phyloP scores from a whole-genome alignment of 1,140 invertebrate species.

The Papilio aristodemus region DNA sequence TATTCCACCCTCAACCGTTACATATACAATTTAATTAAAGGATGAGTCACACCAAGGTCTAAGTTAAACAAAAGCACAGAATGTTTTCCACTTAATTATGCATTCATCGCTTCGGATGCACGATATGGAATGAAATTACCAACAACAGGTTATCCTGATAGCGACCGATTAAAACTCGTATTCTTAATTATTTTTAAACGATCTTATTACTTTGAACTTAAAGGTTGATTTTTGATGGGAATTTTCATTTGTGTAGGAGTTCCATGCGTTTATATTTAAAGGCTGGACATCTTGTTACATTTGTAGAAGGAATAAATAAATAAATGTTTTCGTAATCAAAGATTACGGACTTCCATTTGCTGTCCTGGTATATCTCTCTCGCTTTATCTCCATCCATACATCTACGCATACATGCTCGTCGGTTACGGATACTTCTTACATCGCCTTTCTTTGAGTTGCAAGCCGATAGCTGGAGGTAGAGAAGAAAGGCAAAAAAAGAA shows the following conservation, averaged over 20 bases:
- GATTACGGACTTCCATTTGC: too few relatives aligned
- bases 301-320: too few relatives aligned
- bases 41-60: slow-evolving; percentile 32
- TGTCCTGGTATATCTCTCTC: too few relatives aligned
- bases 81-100: slow-evolving; percentile 77
- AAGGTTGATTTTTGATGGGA: slow-evolving; percentile 47
- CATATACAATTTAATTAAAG: background rate
- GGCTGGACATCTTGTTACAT: slow-evolving; percentile 37
- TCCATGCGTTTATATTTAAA: slow-evolving; percentile 11
- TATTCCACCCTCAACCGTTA: too few relatives aligned
- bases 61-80: slow-evolving; percentile 67
- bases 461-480: too few relatives aligned
- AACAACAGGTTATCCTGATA: slow-evolving; percentile 73
- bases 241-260: background rate
- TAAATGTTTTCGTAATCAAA: too few relatives aligned
- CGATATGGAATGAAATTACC: slow-evolving; percentile 70
- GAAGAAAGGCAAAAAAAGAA: background rate
- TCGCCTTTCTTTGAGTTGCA: too few relatives aligned
- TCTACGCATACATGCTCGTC: too few relatives aligned
- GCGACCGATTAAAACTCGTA: slow-evolving; percentile 68
- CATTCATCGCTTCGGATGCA: slow-evolving; percentile 73
- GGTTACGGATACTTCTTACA: too few relatives aligned
- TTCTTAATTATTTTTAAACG: slow-evolving; percentile 51
- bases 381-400: too few relatives aligned
- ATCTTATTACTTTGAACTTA: slow-evolving; percentile 58